Conservation (phyloP, 2,888 invertebrate species). For the Latrodectus elegans region DNA sequence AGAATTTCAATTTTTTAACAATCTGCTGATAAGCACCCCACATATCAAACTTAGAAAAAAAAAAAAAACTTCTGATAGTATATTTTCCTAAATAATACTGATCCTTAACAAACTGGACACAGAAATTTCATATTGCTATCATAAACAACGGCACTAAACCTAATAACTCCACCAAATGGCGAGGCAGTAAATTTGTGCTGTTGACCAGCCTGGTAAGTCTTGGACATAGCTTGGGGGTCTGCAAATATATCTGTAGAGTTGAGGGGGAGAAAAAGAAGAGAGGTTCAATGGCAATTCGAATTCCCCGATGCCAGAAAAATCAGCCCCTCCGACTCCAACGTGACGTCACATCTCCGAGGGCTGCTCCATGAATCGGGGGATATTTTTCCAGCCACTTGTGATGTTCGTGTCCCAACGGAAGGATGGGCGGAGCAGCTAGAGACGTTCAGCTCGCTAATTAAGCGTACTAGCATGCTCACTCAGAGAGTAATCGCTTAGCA, state of each 20-base stretch:
- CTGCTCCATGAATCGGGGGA: slow-evolving; percentile 26
- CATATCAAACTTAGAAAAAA: too few relatives aligned
- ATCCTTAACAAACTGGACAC: too few relatives aligned
- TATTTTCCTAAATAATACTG: too few relatives aligned
- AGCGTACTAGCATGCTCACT: slow-evolving; percentile 12
- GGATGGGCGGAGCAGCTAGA: slow-evolving; percentile 11
- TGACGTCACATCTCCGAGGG: slow-evolving; percentile 60
- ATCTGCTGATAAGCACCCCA: too few relatives aligned
- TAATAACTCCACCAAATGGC: slow-evolving; percentile 15
- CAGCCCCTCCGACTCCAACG: slow-evolving; percentile 25
- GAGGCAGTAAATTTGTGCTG: slow-evolving; percentile 14
- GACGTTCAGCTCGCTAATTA: slow-evolving; percentile 27
- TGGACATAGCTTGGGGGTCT: neutral
- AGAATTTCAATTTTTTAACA: too few relatives aligned
- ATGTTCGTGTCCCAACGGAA: slow-evolving; percentile 35
- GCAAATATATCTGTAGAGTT: slow-evolving; percentile 19
- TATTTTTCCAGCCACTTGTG: slow-evolving; percentile 55
- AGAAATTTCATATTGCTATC: neutral
- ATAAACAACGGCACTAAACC: slow-evolving; percentile 39
- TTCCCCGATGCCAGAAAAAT: slow-evolving; percentile 31
- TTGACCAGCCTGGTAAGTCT: slow-evolving; percentile 3
- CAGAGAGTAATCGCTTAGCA: slow-evolving; percentile 7
- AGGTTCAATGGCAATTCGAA: neutral
- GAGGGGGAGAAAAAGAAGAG: slow-evolving; percentile 13
- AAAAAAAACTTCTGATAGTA: too few relatives aligned